Evolutionary conservation across 2,113 vertebrate genomes (phyloP).

Genomic region (Percina caprodes): DNA sequence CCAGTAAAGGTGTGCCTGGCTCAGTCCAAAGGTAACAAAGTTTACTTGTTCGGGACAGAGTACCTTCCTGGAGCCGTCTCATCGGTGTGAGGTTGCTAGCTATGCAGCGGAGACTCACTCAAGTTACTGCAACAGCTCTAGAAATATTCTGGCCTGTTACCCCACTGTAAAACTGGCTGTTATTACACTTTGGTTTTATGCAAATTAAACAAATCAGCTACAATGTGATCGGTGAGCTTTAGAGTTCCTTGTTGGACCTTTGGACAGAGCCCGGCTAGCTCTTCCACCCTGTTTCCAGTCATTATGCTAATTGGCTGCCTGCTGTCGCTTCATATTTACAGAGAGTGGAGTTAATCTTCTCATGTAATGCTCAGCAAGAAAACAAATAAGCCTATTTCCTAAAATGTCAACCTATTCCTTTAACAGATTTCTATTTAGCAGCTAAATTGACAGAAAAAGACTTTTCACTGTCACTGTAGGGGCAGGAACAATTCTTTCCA

Average conservation of each 20-base stretch:
- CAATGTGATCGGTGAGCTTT: not conserved
- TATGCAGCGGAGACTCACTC: not conserved
- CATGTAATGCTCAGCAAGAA: not conserved
- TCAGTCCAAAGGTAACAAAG: not conserved
- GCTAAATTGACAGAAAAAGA: too few species aligned
- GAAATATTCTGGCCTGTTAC: not conserved
- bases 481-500: not conserved
- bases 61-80: too few species aligned
- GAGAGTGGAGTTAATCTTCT: not conserved
- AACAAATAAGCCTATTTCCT: not conserved
- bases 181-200: not conserved
- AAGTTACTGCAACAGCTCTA: not conserved
- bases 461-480: not conserved
- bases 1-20: not conserved
- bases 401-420: not conserved
- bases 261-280: not conserved
- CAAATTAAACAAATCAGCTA: not conserved
- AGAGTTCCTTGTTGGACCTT: not conserved
- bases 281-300: not conserved
- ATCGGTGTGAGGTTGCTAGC: not conserved
- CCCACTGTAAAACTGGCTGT: not conserved
- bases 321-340: not conserved
- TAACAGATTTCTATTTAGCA: not conserved
- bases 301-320: not conserved
- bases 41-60: not conserved